phyloP scores from a whole-genome alignment of 2,797 vertebrate species.

The Sardinella longiceps region DNA sequence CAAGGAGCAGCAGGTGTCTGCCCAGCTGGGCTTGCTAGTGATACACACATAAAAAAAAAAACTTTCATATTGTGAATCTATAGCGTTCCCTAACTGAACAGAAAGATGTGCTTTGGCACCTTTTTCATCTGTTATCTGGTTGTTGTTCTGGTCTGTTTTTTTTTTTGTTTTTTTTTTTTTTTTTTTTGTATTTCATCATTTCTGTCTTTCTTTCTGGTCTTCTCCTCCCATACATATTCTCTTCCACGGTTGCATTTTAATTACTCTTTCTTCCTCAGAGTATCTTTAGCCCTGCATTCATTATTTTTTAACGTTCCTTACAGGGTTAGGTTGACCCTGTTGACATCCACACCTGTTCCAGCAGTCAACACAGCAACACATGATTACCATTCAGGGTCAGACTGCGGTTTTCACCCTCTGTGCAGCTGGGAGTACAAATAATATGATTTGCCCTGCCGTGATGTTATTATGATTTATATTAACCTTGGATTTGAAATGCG shows the following conservation, averaged over 20 bases:
- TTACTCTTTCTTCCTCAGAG: not conserved
- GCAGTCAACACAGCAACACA: constrained; percentile 12
- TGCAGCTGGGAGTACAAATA: not conserved
- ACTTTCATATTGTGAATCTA: no score
- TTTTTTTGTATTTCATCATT: not conserved
- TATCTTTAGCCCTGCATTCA: not conserved
- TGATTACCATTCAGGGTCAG: constrained; percentile 32
- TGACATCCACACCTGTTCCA: constrained; percentile 5
- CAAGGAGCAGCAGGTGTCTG: not conserved
- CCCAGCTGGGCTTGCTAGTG: not conserved
- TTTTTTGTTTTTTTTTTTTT: not conserved
- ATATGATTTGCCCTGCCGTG: not conserved
- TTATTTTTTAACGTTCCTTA: not conserved
- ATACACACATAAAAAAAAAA: not conserved
- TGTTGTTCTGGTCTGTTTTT: not conserved
- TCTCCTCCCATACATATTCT: not conserved
- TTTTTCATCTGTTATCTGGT: not conserved
- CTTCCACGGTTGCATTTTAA: not conserved
- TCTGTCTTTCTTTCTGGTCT: not conserved
- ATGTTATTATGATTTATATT: not conserved
- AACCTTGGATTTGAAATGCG: not conserved
- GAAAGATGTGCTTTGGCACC: not conserved
- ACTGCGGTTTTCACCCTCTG: constrained; percentile 23
- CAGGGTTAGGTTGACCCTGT: not conserved
- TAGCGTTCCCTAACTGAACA: no score